Evolutionary conservation across 2,113 vertebrate genomes (phyloP).

Genomic region (Podarcis raffonei): DNA sequence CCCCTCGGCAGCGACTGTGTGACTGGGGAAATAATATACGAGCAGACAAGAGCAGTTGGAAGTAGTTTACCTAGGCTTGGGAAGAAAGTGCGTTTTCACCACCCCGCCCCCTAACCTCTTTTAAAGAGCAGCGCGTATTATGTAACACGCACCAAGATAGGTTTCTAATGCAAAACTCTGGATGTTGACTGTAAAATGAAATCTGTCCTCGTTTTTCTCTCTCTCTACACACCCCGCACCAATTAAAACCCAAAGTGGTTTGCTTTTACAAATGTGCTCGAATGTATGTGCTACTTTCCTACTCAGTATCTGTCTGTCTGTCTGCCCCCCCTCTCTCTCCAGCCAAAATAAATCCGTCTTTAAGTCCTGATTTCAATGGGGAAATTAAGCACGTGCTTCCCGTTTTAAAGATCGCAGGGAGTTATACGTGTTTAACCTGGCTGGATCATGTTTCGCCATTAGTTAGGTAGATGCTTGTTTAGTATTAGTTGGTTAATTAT

Average conservation of each 20-base stretch:
- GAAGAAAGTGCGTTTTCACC: background rate
- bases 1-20: slow-evolving; percentile 21
- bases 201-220: background rate
- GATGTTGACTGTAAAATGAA: background rate
- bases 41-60: slow-evolving; percentile 27
- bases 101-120: background rate
- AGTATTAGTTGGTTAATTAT: background rate
- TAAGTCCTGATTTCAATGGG: background rate
- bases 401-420: background rate
- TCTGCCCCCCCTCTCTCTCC: background rate
- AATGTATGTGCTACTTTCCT: too few species aligned
- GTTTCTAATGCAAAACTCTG: background rate
- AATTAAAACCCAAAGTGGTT: background rate
- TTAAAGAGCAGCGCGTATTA: too few species aligned
- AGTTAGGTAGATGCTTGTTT: background rate
- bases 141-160: background rate
- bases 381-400: background rate
- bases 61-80: background rate
- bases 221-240: background rate
- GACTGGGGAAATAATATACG: background rate
- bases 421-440: background rate
- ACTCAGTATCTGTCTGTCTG: background rate
- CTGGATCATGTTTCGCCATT: background rate
- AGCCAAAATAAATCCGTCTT: background rate
- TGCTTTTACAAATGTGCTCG: background rate